Base-by-base conservation (phyloP, 1,140 invertebrate genomes). In the Manduca sexta region DNA sequence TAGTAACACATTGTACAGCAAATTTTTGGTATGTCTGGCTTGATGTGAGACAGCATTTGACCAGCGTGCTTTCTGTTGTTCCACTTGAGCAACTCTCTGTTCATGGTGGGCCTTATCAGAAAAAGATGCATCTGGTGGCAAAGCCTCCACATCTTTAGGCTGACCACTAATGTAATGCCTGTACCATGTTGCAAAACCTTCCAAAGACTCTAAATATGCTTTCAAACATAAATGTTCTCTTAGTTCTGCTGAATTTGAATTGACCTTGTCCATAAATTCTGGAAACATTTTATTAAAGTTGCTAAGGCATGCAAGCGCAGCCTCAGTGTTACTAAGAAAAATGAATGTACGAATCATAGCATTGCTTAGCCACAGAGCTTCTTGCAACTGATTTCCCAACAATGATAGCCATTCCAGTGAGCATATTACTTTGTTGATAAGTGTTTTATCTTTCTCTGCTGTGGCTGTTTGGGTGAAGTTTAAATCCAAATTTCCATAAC, bases 131-230 rank as follows among this genome's bases (percentile, higher is more conserved):
- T 90, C 90, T 12, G 83, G 38, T 4, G 85, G 64, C 37, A 91
- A 71, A 5, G 87, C 77, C 38, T 90, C 88, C 0, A 91, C 84
- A 45, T 90, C 90, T 38, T 85, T 85, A 1, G 96, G 96, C 79
- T 92, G 92, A 1, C 89, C 91, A 68, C 94, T 91, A 69, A 97
- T 92, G 52, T 89, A 95, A 63, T 94, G 90, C 48, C 92, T 89
- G 58, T 95, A 95, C 96, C 96, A 98, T 64, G 94, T 93, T 49
- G 91, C 90, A 84, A 97, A 97, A 33, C 92, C 91, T 75, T 97
- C 94, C 45, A 96, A 89, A 2, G 94, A 95, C 69, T 95, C 91
- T 13, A 95, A 85, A 72, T 95, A 95, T 0, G 91, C 88, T 74
- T 93, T 93, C 55, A 94, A 90, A 68, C 92, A 93, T 10, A 94